Conservation (phyloP, 2,113 vertebrate genomes). For the human region GRCh38 chr13:77062501-77063000, state of each 20-base stretch:
- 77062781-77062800: background rate
- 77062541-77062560: background rate
- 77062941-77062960: background rate
- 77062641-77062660: conserved; percentile 97
- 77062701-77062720: conserved; percentile 29
- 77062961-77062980: background rate
- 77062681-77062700: conserved; percentile 98
- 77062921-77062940: background rate
- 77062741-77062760: background rate
- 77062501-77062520: background rate
- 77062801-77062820: background rate
- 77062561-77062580: background rate
- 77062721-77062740: background rate
- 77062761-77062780: background rate
- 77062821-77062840: background rate
- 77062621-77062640: conserved; percentile 99
- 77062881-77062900: background rate
- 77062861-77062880: background rate
- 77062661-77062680: conserved; percentile 97
- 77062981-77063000: background rate
- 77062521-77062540: background rate
- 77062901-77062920: background rate
- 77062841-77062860: background rate
- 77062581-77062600: conserved; percentile 90
- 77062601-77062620: conserved; percentile 98